phyloP scores from a whole-genome alignment of 2,888 invertebrate genomes.

The Chymomyza procnemis region DNA sequence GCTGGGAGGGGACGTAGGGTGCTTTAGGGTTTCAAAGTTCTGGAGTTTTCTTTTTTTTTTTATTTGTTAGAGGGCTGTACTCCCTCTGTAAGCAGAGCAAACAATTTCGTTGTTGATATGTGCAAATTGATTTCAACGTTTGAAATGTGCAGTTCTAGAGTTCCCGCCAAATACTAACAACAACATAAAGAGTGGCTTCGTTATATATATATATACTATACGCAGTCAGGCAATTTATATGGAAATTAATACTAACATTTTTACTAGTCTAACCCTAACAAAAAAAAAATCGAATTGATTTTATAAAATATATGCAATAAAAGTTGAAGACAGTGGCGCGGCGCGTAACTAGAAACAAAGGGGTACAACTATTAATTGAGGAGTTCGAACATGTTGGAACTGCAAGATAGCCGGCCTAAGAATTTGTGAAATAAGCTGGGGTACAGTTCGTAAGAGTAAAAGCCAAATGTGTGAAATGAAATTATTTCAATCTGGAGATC shows the following conservation, averaged over 20 bases:
- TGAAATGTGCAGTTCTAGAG: constrained; percentile 65
- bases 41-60: no score
- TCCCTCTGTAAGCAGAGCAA: constrained; percentile 49
- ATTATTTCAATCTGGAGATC: no score
- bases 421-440: no score
- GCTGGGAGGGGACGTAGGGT: not conserved
- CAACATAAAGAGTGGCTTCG: constrained; percentile 6
- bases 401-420: no score
- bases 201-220: constrained; percentile 34
- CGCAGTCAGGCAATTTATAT: constrained; percentile 59
- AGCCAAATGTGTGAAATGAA: no score
- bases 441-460: no score
- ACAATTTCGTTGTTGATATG: constrained; percentile 72
- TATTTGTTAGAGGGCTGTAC: constrained; percentile 29
- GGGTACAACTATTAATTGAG: constrained; percentile 2
- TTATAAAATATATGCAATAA: constrained; percentile 39
- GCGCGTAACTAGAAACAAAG: constrained; percentile 10
- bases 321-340: constrained; percentile 31
- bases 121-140: constrained; percentile 70
- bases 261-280: constrained; percentile 43
- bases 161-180: constrained; percentile 1
- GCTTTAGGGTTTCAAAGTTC: not conserved
- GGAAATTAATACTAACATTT: constrained; percentile 67
- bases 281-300: constrained; percentile 15
- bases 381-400: no score